Evolutionary conservation across 2,797 vertebrate genomes (phyloP), one percentile per base, ranked within the genome.

Genomic region (Oreortyx pictus): DNA sequence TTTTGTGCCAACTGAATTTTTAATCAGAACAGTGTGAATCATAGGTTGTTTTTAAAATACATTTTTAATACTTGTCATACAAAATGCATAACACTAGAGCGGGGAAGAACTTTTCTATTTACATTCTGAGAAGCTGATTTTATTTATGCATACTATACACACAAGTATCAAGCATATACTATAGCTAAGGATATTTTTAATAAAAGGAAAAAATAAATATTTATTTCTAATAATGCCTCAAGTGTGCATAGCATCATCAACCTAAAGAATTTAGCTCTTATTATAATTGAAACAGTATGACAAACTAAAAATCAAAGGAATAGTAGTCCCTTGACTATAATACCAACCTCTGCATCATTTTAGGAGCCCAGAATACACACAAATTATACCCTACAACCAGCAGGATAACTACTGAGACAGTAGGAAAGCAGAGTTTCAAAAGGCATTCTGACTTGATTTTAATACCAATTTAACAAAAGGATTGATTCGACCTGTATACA

Each of bases 41-140:
- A 96, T 78, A 94, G 84, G 92, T 93, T 96, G 94, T 94, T 96
- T 95, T 95, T 93, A 95, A 95, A 96, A 96, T 94, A 93, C 76
- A 82, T 88, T 95, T 94, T 85, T 94, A 96, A 95, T 94, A 94
- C 88, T 83, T 94, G 84, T 73, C 87, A 89, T 94, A 77, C 67
- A 86, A 93, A 93, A 84, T 71, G 90, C 93, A 95, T 94, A 92
- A 96, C 84, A 93, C 88, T 79, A 78, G 11, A 82, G 67, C 66
- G 86, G 27, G 49, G 73, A 85, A 90, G 76, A 95, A 91, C 64
- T 90, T 90, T 86, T 74, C 71, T 95, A 81, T 94, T 96, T 94
- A 94, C 79, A 83, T 74, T 88, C 64, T 74, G 25, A 90, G 66
- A 90, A 81, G 33, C 23, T 82, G 50, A 70, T 90, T 95, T 95